These are phyloP conservation scores for Drosophila paulistorum DNA, from an alignment of 1,140 invertebrate species.

Conservation along the genomic window DNA sequence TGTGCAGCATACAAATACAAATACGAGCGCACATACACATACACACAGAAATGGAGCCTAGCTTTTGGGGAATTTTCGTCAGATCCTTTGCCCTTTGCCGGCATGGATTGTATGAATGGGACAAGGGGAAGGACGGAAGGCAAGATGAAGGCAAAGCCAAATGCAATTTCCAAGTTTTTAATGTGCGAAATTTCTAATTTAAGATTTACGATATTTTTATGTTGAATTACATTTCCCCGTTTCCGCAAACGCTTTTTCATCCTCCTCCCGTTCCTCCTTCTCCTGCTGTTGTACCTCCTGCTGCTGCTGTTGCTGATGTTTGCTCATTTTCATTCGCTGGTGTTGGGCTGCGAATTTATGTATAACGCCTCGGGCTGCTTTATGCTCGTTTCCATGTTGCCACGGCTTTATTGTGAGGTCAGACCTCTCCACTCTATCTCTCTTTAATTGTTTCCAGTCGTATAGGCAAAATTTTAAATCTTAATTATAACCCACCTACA, in stretches of 20 bases:
- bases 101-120: slow-evolving; percentile 26
- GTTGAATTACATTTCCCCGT: slow-evolving; percentile 69
- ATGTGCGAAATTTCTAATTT: slow-evolving; percentile 82
- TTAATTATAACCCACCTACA: slow-evolving; percentile 53
- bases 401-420: slow-evolving; percentile 56
- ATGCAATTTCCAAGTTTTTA: slow-evolving; percentile 82
- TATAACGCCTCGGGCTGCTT: slow-evolving; percentile 44
- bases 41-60: slow-evolving; percentile 18
- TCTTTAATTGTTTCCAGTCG: slow-evolving; percentile 57
- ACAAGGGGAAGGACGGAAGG: not conserved
- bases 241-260: not conserved
- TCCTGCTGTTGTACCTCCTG: slow-evolving; percentile 37
- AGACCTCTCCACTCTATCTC: slow-evolving; percentile 8
- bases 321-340: slow-evolving; percentile 68
- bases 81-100: slow-evolving; percentile 36
- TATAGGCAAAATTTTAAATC: slow-evolving; percentile 22
- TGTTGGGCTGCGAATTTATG: slow-evolving; percentile 69
- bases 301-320: slow-evolving; percentile 49
- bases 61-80: slow-evolving; percentile 57
- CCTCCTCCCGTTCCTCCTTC: too few species aligned
- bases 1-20: slow-evolving; percentile 36
- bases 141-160: slow-evolving; percentile 46
- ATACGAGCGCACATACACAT: slow-evolving; percentile 7
- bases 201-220: slow-evolving; percentile 82
- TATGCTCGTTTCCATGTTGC: slow-evolving; percentile 46